These are phyloP conservation scores for Erebia aethiops DNA, from an alignment of 2,888 invertebrate species.

Conservation along the genomic window DNA sequence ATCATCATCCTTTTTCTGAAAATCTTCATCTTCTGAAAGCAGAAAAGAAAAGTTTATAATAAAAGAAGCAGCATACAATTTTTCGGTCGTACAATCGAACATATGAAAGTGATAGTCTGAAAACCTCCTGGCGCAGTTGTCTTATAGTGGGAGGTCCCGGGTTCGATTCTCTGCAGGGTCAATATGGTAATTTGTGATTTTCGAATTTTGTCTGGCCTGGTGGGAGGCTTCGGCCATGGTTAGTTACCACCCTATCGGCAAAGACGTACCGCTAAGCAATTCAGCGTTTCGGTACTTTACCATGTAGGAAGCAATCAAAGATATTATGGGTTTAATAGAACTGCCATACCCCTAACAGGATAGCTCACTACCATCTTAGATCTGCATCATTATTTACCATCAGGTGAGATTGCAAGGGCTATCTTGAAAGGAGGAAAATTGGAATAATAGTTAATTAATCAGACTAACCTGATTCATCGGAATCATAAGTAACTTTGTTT, in stretches of 20 bases:
- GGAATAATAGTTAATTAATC: not conserved
- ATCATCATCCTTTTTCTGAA: constrained; percentile 61
- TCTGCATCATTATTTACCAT: not conserved
- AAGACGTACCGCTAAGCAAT: too few relatives aligned
- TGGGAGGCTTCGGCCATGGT: too few relatives aligned
- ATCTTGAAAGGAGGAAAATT: not conserved
- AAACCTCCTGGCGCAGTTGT: too few relatives aligned
- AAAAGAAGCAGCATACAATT: not conserved
- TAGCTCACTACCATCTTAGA: not conserved
- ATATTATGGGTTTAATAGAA: not conserved
- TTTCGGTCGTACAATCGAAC: too few relatives aligned
- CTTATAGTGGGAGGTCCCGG: too few relatives aligned
- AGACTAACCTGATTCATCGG: constrained; percentile 71
- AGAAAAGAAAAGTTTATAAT: constrained; percentile 14
- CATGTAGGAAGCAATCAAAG: not conserved
- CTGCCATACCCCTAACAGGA: not conserved
- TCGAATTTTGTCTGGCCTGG: too few relatives aligned
- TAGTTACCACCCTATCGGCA: too few relatives aligned
- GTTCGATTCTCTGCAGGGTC: too few relatives aligned
- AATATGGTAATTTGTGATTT: too few relatives aligned
- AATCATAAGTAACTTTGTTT: constrained; percentile 50
- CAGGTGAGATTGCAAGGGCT: not conserved
- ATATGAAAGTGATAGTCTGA: not conserved
- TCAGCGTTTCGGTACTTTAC: not conserved
- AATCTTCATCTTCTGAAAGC: constrained; percentile 69